Conservation (phyloP, 2,797 vertebrate species). For the Rhinatrema bivittatum region DNA sequence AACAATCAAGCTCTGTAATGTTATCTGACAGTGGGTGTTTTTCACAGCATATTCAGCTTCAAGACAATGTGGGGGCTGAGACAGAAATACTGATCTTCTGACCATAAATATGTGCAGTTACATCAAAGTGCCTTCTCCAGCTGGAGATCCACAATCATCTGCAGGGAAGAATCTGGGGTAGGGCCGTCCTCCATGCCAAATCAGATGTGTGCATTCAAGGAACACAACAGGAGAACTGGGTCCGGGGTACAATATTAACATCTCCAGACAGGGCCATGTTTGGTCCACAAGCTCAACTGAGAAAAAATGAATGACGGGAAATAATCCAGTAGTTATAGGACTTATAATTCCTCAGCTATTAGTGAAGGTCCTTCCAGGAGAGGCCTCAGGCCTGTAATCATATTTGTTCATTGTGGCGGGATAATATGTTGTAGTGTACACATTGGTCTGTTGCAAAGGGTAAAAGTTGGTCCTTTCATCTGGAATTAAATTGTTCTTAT, state of each 20-base stretch:
- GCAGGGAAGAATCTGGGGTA: constrained; percentile 24
- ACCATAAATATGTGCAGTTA: constrained; percentile 22
- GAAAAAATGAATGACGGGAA: constrained; percentile 37
- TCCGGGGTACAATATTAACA: constrained; percentile 52
- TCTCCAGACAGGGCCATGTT: constrained; percentile 35
- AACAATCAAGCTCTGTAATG: no score
- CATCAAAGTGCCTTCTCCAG: constrained; percentile 27
- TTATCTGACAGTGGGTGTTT: no score
- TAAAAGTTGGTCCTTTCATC: constrained; percentile 94
- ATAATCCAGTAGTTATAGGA: constrained; percentile 26
- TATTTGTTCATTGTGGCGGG: constrained; percentile 87
- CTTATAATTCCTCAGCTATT: constrained; percentile 75
- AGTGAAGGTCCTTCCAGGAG: constrained; percentile 91
- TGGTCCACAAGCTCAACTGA: constrained; percentile 46
- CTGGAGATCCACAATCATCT: constrained; percentile 23
- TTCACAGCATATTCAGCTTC: constrained; percentile 15
- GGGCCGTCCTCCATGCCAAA: constrained; percentile 17
- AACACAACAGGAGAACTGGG: constrained; percentile 32
- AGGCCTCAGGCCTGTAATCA: constrained; percentile 88
- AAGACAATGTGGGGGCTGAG: constrained; percentile 1
- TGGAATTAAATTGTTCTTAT: constrained; percentile 95
- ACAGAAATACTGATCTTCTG: constrained; percentile 20
- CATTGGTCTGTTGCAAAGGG: constrained; percentile 89
- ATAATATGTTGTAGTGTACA: constrained; percentile 97
- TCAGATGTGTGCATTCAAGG: constrained; percentile 36